These are phyloP conservation scores for Sepioteuthis lessoniana DNA, from an alignment of 2,888 invertebrate species.

Conservation along the genomic window DNA sequence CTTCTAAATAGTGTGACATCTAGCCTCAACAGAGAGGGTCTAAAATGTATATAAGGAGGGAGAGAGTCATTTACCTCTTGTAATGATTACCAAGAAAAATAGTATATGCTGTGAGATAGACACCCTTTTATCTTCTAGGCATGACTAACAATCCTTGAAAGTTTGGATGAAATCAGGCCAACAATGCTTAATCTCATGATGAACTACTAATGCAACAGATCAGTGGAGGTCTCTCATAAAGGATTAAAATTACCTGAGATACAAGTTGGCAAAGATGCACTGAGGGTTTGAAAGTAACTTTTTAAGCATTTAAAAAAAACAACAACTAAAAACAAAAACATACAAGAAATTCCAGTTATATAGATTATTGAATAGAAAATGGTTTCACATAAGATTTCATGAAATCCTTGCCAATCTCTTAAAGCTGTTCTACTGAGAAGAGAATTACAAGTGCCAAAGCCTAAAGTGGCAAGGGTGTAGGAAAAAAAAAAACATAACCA, in stretches of 20 bases:
- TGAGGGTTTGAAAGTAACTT: not conserved
- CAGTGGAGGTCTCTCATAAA: too few relatives aligned
- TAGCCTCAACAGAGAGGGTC: too few relatives aligned
- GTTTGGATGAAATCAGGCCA: too few relatives aligned
- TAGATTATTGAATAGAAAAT: not conserved
- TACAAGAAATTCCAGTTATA: not conserved
- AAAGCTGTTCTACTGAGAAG: not conserved
- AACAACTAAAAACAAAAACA: not conserved
- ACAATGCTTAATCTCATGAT: too few relatives aligned
- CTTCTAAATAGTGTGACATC: too few relatives aligned
- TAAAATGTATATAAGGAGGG: too few relatives aligned
- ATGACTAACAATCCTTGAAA: too few relatives aligned
- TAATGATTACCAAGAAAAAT: too few relatives aligned
- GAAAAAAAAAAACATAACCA: not conserved
- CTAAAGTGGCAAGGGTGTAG: not conserved
- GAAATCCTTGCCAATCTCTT: not conserved
- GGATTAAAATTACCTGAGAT: not conserved
- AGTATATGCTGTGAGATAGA: too few relatives aligned
- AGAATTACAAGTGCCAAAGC: not conserved
- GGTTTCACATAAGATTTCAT: not conserved
- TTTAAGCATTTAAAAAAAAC: not conserved
- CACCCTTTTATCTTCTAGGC: too few relatives aligned
- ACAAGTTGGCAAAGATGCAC: not conserved
- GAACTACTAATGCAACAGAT: too few relatives aligned
- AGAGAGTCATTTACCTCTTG: too few relatives aligned